Base-by-base conservation (phyloP, 2,113 vertebrate species). In the Spea multiplicata region DNA sequence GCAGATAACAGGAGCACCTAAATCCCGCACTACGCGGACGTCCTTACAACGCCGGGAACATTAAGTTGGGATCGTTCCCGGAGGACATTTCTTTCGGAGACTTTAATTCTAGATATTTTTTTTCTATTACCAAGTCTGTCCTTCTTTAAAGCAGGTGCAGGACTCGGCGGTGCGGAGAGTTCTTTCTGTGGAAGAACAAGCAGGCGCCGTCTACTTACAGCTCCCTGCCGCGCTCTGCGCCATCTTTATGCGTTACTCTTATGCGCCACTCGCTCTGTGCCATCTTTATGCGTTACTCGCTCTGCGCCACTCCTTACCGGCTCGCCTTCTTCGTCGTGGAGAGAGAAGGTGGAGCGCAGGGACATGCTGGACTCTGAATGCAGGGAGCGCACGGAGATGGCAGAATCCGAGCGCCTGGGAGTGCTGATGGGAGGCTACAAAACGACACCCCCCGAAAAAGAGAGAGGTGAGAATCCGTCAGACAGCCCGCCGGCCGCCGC, bases 311-410 rank as follows among this genome's bases (percentile, higher is more conserved):
- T 45, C 87, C 93, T 70, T 90, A 99, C 97, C 87, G 90, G 92
- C 90, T 99, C 97, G 82, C 98, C 97, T 83, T 99, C 97, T 86
- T 99, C 97, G 84, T 99, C 97, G 0, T 98, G 97, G 83, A 99
- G 92, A 0, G 97, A 99, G 89, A 98, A 99, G 0, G 97, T 98
- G 57, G 97, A 99, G 82, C 97, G 97, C 84, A 99, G 83, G 72
- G 97, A 98, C 95, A 99, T 98, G 92, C 94, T 99, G 91, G 97
- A 98, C 89, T 99, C 97, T 0, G 97, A 99, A 84, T 98, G 97
- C 81, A 99, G 84, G 0, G 97, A 99, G 50, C 96, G 96, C 62
- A 99, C 88, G 0, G 97, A 99, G 89, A 99, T 98, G 70, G 96
- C 96, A 0, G 97, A 99, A 88, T 99, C 97, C 0, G 97, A 98